Evolutionary conservation across 2,113 vertebrate genomes (phyloP).

Genomic region (Cyanistes caeruleus): DNA sequence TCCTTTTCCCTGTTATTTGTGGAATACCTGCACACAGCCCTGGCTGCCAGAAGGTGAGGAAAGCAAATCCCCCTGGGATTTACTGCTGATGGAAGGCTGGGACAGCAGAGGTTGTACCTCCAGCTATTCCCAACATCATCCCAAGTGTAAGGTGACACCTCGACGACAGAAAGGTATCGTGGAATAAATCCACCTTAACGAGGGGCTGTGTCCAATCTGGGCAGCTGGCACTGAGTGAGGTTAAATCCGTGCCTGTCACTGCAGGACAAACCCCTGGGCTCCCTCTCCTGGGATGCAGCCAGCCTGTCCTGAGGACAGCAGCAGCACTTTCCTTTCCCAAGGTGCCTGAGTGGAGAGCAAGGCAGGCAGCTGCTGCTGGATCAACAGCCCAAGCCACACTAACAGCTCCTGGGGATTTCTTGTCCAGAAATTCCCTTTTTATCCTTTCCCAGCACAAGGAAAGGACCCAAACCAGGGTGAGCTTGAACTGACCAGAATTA

Average conservation of each 20-base stretch:
- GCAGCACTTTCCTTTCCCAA: not conserved
- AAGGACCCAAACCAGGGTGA: not conserved
- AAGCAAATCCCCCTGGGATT: not conserved
- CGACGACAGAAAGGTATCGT: not conserved
- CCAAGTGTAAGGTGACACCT: not conserved
- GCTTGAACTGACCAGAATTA: fast-evolving
- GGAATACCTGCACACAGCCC: not conserved
- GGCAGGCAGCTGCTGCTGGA: not conserved
- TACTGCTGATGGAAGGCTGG: not conserved
- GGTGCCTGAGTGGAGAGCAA: not conserved
- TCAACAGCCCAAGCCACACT: not conserved
- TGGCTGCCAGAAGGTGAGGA: not conserved
- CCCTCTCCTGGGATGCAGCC: not conserved
- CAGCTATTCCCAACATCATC: not conserved
- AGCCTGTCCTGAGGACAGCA: not conserved
- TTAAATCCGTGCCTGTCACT: not conserved
- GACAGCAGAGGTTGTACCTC: not conserved
- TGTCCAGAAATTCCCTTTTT: not conserved
- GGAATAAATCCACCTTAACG: not conserved
- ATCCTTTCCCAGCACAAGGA: not conserved
- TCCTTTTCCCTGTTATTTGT: not conserved
- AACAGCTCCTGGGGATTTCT: not conserved
- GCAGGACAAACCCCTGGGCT: not conserved
- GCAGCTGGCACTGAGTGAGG: not conserved
- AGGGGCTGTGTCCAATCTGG: not conserved